phyloP scores from a whole-genome alignment of 2,113 vertebrate species.

The Gallinago undulata region DNA sequence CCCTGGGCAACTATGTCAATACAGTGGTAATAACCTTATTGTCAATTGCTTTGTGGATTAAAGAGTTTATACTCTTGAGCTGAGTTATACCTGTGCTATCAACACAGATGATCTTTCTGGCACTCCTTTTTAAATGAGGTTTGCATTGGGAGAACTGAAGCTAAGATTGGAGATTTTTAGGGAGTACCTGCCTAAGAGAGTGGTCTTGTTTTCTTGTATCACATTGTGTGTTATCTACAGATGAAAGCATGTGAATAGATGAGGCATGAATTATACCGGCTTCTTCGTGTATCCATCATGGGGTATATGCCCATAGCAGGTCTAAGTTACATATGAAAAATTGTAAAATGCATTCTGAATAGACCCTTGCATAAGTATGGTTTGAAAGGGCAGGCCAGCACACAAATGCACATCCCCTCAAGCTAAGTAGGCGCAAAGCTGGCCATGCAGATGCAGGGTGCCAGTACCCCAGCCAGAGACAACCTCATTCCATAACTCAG shows the following conservation, averaged over 20 bases:
- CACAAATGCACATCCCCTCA: background rate
- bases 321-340: slow-evolving; percentile 23
- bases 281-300: background rate
- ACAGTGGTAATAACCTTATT: background rate
- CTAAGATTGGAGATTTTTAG: background rate
- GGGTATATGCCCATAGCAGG: background rate
- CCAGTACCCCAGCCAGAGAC: background rate
- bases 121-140: background rate
- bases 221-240: background rate
- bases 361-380: background rate
- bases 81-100: background rate
- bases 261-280: background rate
- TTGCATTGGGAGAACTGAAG: background rate
- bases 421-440: background rate
- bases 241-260: background rate
- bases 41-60: background rate
- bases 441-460: background rate
- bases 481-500: background rate
- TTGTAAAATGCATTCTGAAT: background rate
- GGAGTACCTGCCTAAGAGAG: background rate
- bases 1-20: background rate
- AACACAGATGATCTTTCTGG: background rate
- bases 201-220: background rate
- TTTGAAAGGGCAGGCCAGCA: background rate
- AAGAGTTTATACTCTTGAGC: background rate